A percentile compares a stretch with the other conserved stretches of the same genome.
Conservation (phyloP, 1,140 invertebrate genomes). For the Zeugodacus cucurbitae region DNA sequence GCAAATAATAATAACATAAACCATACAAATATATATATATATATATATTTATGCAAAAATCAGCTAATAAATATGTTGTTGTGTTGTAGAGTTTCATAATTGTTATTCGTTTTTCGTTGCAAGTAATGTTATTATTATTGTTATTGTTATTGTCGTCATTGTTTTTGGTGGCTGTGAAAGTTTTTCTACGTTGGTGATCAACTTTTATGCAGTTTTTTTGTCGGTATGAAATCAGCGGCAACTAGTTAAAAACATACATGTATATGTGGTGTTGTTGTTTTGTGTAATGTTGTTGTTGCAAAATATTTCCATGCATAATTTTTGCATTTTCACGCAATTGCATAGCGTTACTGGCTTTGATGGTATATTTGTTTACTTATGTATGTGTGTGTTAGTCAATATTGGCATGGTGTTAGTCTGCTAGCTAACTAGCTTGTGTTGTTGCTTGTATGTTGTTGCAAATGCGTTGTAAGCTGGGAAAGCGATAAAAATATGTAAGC, state of each 20-base stretch:
- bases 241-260: background rate
- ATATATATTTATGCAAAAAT: background rate
- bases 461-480: background rate
- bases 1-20: background rate
- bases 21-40: too few species aligned
- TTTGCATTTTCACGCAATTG: background rate
- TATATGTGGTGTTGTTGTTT: background rate
- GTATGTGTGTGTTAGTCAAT: background rate
- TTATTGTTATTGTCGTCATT: background rate
- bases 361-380: too few species aligned
- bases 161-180: background rate
- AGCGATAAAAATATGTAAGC: conserved; percentile 2
- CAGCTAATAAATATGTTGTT: background rate
- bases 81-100: background rate
- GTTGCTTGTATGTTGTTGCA: background rate
- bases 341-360: background rate
- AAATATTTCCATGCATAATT: background rate
- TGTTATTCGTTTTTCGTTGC: background rate
- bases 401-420: background rate
- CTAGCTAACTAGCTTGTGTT: background rate
- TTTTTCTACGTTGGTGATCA: background rate
- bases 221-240: background rate
- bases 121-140: background rate
- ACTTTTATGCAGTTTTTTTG: background rate
- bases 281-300: background rate